Evolutionary conservation across 2,113 vertebrate species (phyloP).

Genomic region (Rhynchomys soricoides): DNA sequence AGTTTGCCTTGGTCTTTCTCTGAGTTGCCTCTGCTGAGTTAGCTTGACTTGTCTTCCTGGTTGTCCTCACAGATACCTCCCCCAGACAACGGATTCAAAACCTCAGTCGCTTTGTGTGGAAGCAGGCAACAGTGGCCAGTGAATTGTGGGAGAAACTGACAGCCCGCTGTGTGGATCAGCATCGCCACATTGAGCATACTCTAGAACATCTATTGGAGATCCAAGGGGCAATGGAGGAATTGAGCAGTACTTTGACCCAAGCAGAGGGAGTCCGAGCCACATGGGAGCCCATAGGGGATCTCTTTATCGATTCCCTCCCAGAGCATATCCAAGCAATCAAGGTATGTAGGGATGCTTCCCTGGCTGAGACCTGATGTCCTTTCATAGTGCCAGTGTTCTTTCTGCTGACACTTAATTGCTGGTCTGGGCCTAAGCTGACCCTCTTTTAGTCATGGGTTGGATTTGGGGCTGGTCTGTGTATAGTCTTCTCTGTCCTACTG

Average conservation of each 20-base stretch:
- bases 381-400: neutral
- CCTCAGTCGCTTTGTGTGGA: slow-evolving; percentile 97
- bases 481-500: neutral
- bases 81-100: slow-evolving; percentile 93
- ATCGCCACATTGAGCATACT: slow-evolving; percentile 95
- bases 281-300: slow-evolving; percentile 98
- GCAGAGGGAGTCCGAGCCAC: slow-evolving; percentile 93
- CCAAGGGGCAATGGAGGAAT: slow-evolving; percentile 94
- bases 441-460: slow-evolving; percentile 17
- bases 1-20: slow-evolving; percentile 22
- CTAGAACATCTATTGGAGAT: slow-evolving; percentile 96
- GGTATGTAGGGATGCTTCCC: slow-evolving; percentile 83
- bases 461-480: slow-evolving; percentile 23
- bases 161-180: slow-evolving; percentile 95
- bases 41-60: slow-evolving; percentile 23
- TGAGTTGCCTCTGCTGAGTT: neutral
- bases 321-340: slow-evolving; percentile 97
- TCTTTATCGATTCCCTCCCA: slow-evolving; percentile 97
- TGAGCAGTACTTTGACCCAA: slow-evolving; percentile 91
- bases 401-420: slow-evolving; percentile 21
- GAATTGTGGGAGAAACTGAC: slow-evolving; percentile 98
- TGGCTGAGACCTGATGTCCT: neutral
- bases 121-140: slow-evolving; percentile 96
- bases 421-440: neutral
- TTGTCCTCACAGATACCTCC: slow-evolving; percentile 89